Conservation (phyloP, 2,888 invertebrate genomes). For the Pristionchus mayeri region DNA sequence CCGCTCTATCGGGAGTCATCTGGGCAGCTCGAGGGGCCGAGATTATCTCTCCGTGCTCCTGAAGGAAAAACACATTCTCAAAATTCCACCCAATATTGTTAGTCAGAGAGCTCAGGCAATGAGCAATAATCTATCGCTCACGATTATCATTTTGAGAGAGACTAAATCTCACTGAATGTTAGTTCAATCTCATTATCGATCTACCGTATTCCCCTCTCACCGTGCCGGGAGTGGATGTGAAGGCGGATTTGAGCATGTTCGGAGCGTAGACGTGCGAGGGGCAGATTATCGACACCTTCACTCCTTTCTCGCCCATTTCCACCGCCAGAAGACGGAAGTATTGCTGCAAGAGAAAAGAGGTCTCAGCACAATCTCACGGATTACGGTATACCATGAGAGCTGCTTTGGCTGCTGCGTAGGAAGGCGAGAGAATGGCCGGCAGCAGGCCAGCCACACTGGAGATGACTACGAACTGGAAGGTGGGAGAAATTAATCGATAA, state of each 20-base stretch:
- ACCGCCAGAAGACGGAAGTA: constrained; percentile 83
- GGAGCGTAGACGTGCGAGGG: constrained; percentile 83
- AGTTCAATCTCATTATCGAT: too few relatives aligned
- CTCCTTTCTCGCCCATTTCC: constrained; percentile 81
- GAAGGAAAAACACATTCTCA: too few relatives aligned
- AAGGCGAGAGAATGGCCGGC: constrained; percentile 77
- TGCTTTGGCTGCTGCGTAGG: constrained; percentile 84
- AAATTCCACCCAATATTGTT: too few relatives aligned
- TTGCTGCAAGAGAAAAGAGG: constrained; percentile 80
- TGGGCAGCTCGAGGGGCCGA: constrained; percentile 23
- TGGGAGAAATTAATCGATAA: constrained; percentile 54
- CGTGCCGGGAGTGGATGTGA: constrained; percentile 41
- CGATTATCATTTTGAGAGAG: too few relatives aligned
- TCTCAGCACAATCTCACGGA: not conserved
- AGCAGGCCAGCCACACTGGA: constrained; percentile 85
- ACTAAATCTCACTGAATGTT: too few relatives aligned
- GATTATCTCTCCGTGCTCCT: constrained; percentile 51
- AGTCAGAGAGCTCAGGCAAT: not conserved
- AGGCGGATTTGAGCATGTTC: constrained; percentile 50
- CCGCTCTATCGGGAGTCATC: constrained; percentile 48
- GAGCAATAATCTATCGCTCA: too few relatives aligned
- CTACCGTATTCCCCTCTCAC: not conserved
- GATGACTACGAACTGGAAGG: constrained; percentile 85
- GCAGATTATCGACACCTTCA: constrained; percentile 81
- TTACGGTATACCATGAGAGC: constrained; percentile 81